Base-by-base conservation (phyloP, 64 coral and sea anemone species). In the Stichodactyla helianthus region DNA sequence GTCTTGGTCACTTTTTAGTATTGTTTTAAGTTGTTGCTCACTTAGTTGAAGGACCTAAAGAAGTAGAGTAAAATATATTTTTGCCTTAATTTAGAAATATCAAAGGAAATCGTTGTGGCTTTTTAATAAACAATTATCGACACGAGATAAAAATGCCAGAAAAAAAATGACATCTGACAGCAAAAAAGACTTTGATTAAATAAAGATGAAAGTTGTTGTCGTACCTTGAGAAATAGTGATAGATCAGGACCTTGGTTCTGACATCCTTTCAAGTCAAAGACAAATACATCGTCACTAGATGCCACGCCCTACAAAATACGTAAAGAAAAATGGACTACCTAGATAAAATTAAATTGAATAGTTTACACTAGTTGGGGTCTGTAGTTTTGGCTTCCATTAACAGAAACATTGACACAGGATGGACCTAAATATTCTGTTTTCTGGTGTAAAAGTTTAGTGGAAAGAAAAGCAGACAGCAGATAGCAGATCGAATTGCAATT, bases 241-340 rank as follows among this genome's bases (percentile, higher is more conserved):
- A 96, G 82, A 53, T 90, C 88, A 53, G 91, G 90, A 64, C 94
- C 90, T 31, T 57, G 83, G 4, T 87, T 59, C 12, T 81, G 88
- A 89, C 87, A 96, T 44, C 91, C 94, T 20, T 90, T 83, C 35
- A 71, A 71, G 57, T 76, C 90, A 90, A 96, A 96, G 2, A 65
- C 83, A 52, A 96, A 88, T 23, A 80, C 23, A 28, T 96, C 94
- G 55, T 93, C 85, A 26, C 44, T 53, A 22, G 67, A 53, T 5
- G 61, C 79, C 79, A 96, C 52, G 54, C 79, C 94, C 94, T 93
- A 86, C n/a, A 18, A 27, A 19, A 44, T 44, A 44, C 35, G 35
- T 44, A 44, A 44, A 44, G 35, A 44, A 44, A 1, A 44, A 44
- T 44, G 35, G 35, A 44, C 35, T 44, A 44, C 35, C 35, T 3